phyloP scores from a whole-genome alignment of 2,113 vertebrate species.

The Pitta sordida region DNA sequence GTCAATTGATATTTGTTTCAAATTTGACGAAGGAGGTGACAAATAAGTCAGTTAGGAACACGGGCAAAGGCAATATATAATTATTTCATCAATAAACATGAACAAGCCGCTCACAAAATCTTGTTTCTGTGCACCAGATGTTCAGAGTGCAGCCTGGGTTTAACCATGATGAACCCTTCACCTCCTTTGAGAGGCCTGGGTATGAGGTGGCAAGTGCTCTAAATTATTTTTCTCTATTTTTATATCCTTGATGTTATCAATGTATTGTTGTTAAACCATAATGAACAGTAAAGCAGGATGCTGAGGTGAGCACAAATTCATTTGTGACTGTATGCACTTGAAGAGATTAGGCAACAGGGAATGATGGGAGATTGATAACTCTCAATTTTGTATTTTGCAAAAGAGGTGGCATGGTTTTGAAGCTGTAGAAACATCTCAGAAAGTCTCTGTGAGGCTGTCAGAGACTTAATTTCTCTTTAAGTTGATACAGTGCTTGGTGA shows the following conservation, averaged over 20 bases:
- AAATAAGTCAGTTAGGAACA: not conserved
- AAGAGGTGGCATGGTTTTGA: not conserved
- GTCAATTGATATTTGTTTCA: not conserved
- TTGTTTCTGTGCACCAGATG: accelerated
- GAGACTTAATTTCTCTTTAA: not conserved
- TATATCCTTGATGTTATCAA: not conserved
- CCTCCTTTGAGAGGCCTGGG: not conserved
- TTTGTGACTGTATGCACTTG: not conserved
- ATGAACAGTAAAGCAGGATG: not conserved
- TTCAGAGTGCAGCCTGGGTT: not conserved
- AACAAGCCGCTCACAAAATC: not conserved
- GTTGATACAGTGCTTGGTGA: not conserved
- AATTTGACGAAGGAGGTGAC: not conserved
- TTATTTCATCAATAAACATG: not conserved
- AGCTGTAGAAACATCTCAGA: not conserved
- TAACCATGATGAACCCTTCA: not conserved
- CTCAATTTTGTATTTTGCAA: not conserved
- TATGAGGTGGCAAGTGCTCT: not conserved
- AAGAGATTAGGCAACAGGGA: not conserved
- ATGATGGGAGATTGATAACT: not conserved
- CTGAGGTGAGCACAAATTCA: not conserved
- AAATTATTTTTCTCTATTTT: not conserved
- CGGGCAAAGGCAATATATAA: not conserved
- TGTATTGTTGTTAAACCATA: not conserved
- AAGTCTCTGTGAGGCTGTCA: not conserved